These are phyloP conservation scores for Synchiropus splendidus DNA, from an alignment of 2,113 vertebrate genomes.

Conservation along the genomic window DNA sequence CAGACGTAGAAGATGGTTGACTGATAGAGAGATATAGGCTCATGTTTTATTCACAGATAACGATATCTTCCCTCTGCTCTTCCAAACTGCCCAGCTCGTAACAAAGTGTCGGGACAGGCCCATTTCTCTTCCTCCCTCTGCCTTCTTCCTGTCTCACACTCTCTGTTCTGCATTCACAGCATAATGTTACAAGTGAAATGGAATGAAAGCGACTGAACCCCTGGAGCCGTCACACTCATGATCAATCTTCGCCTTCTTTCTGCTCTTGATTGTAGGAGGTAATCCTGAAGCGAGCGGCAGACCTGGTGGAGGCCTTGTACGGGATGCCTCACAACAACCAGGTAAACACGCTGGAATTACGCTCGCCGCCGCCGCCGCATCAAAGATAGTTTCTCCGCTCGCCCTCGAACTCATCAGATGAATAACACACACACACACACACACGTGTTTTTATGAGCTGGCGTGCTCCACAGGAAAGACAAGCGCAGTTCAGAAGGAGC, in stretches of 20 bases:
- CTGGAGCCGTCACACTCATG: slow-evolving; percentile 37
- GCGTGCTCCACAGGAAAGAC: too few species aligned
- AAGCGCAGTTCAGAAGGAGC: too few species aligned
- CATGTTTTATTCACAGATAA: slow-evolving; percentile 65
- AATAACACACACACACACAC: too few species aligned
- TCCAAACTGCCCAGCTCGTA: slow-evolving; percentile 55
- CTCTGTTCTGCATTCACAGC: slow-evolving; percentile 61
- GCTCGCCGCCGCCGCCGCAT: too few species aligned
- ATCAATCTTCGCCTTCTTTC: slow-evolving; percentile 43
- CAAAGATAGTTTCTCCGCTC: too few species aligned
- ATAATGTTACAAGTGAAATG: slow-evolving; percentile 53
- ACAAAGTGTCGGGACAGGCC: slow-evolving; percentile 56
- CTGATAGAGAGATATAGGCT: slow-evolving; percentile 58
- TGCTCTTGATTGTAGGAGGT: slow-evolving; percentile 55
- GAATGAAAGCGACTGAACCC: slow-evolving; percentile 64
- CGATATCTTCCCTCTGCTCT: slow-evolving; percentile 46
- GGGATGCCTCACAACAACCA: slow-evolving; percentile 68
- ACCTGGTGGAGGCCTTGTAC: slow-evolving; percentile 63
- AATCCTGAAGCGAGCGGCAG: slow-evolving; percentile 63
- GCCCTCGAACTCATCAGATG: too few species aligned
- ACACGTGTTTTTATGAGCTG: too few species aligned
- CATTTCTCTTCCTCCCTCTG: slow-evolving; percentile 57
- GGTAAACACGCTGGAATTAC: slow-evolving; percentile 28
- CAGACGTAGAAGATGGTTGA: slow-evolving; percentile 48
- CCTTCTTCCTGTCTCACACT: slow-evolving; percentile 23